Percentiles rank a stretch among this genome's conserved stretches.
Conservation (phyloP, 2,113 vertebrate species). For the Macroglossus sobrinus region DNA sequence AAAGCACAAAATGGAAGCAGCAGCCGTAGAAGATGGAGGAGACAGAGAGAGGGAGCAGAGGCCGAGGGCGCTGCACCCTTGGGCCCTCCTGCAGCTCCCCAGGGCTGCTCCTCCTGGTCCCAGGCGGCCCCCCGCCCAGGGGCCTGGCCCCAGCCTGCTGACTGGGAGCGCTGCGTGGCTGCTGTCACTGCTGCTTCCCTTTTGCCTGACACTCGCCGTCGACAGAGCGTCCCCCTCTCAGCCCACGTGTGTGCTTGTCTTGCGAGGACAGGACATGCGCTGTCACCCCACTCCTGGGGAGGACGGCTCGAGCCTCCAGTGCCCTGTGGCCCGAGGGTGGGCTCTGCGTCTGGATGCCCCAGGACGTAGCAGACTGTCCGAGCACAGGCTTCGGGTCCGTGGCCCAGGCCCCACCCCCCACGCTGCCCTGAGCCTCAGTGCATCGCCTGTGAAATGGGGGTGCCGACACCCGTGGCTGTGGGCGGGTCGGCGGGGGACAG, state of each 20-base stretch:
- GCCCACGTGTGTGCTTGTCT: no score
- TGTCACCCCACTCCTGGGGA: not conserved
- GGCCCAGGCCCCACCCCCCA: not conserved
- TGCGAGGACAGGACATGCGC: no score
- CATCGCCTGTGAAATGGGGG: not conserved
- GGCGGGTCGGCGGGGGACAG: not conserved
- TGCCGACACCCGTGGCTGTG: fast-evolving
- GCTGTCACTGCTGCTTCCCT: not conserved
- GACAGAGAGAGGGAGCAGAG: fast-evolving
- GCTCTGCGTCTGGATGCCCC: no score
- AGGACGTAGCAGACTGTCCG: no score
- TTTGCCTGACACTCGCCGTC: fast-evolving
- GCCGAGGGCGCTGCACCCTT: no score
- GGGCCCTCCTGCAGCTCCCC: not conserved
- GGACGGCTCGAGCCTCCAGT: not conserved
- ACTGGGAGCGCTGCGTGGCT: no score
- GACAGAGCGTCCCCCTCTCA: not conserved
- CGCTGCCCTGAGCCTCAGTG: not conserved
- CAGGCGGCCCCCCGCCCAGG: no score
- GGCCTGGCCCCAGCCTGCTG: not conserved
- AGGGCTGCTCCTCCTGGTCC: not conserved
- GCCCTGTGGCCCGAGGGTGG: not conserved
- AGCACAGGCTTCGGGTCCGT: not conserved
- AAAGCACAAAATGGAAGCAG: not conserved
- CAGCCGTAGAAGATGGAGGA: no score